phyloP scores from a whole-genome alignment of 2,113 vertebrate species.

The Oryzias woworae region DNA sequence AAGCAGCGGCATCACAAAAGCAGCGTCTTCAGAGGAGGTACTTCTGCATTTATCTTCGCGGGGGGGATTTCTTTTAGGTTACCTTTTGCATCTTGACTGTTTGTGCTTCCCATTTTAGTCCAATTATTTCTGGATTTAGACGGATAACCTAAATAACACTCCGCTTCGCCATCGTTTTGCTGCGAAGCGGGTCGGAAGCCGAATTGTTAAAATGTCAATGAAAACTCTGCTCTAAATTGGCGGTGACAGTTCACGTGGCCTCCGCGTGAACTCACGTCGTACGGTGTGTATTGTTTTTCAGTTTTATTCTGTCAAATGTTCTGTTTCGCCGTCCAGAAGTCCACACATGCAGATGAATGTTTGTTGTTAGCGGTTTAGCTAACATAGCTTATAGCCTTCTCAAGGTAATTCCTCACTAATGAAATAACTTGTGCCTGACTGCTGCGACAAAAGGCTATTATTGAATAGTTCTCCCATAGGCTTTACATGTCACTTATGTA shows the following conservation, averaged over 20 bases:
- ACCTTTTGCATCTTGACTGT: too few relatives aligned
- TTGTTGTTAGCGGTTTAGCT: conserved; percentile 43
- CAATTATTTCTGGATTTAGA: accelerated
- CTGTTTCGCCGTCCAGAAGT: neutral
- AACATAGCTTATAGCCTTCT: neutral
- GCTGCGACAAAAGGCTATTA: neutral
- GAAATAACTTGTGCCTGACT: neutral
- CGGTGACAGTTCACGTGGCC: neutral
- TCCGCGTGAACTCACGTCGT: neutral
- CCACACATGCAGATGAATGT: conserved; percentile 20
- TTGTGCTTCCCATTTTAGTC: neutral
- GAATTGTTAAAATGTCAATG: neutral
- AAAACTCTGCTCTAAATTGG: neutral
- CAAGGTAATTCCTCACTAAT: neutral
- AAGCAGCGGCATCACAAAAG: conserved; percentile 63
- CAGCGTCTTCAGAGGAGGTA: conserved; percentile 60
- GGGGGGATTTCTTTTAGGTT: too few relatives aligned
- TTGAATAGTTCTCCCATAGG: too few relatives aligned
- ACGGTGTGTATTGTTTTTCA: neutral
- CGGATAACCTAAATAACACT: conserved; percentile 1
- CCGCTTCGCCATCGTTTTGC: conserved; percentile 15
- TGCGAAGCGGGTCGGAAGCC: neutral
- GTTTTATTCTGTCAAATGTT: neutral
- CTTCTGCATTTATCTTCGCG: neutral
- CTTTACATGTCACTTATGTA: too few relatives aligned